Percentiles rank a stretch among this genome's conserved stretches.
Evolutionary conservation across 2,888 invertebrate species (phyloP).

Genomic region (Caenorhabditis doughertyi): DNA sequence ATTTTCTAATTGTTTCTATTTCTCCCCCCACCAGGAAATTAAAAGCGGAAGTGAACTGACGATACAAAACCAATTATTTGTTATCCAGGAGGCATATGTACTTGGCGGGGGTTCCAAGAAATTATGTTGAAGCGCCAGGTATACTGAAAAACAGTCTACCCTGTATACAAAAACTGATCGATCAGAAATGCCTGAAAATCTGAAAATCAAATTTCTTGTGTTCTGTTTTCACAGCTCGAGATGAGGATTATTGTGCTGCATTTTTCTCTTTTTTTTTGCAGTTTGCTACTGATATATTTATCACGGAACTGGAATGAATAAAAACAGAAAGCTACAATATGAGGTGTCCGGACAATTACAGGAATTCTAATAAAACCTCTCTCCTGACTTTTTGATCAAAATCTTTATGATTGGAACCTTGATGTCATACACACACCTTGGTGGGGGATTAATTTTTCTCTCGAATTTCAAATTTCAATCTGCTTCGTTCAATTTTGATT

Average conservation of each 20-base stretch:
- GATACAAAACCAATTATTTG: constrained; percentile 8
- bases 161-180: constrained; percentile 1
- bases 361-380: constrained; percentile 8
- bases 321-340: constrained; percentile 19
- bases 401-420: background rate
- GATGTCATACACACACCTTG: background rate
- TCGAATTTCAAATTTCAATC: background rate
- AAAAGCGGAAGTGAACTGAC: constrained; percentile 14
- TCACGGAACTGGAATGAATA: background rate
- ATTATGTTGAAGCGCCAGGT: too few relatives aligned
- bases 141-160: background rate
- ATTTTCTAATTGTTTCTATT: background rate
- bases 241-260: background rate
- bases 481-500: background rate
- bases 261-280: background rate
- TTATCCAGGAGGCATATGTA: constrained; percentile 1
- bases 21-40: background rate
- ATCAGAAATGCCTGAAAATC: background rate
- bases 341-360: constrained; percentile 4
- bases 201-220: too few relatives aligned
- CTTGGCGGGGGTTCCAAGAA: constrained; percentile 2
- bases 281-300: background rate
- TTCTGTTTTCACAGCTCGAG: too few relatives aligned
- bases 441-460: too few relatives aligned
- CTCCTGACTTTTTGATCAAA: constrained; percentile 5